Conservation (phyloP, 2,797 vertebrate species). For the Hydrocynus forskahlii region DNA sequence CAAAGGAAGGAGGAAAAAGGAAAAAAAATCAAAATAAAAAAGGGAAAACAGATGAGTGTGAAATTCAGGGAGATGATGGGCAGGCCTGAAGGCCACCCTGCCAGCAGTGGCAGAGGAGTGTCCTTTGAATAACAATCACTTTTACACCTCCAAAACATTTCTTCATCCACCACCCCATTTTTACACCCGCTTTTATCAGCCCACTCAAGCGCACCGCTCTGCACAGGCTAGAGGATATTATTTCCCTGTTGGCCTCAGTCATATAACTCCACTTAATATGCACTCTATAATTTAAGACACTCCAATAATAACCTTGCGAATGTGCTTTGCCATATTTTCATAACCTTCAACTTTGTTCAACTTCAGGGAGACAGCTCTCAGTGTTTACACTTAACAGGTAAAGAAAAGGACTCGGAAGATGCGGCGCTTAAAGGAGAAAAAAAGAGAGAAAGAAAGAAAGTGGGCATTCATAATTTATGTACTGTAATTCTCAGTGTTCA, state of each 20-base stretch:
- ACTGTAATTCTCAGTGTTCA: conserved; percentile 75
- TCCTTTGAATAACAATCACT: conserved; percentile 86
- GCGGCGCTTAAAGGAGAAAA: neutral
- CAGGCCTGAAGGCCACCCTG: conserved; percentile 78
- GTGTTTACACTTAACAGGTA: conserved; percentile 75
- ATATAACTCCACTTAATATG: conserved; percentile 86
- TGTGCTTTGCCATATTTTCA: conserved; percentile 72
- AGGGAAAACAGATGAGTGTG: conserved; percentile 69
- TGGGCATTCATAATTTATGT: conserved; percentile 80
- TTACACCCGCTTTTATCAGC: conserved; percentile 83
- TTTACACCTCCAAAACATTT: conserved; percentile 84
- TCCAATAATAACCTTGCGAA: conserved; percentile 79
- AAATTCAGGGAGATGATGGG: conserved; percentile 76
- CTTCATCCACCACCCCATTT: conserved; percentile 81
- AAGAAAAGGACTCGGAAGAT: conserved; percentile 60
- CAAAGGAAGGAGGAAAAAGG: conserved; percentile 52
- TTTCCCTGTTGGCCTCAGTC: conserved; percentile 83
- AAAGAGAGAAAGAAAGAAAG: conserved; percentile 61
- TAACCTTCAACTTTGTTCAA: conserved; percentile 84
- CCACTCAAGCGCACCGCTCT: conserved; percentile 80
- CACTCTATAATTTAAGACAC: conserved; percentile 84
- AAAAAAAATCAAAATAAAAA: conserved; percentile 10
- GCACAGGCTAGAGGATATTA: conserved; percentile 84
- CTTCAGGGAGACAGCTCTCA: conserved; percentile 75
- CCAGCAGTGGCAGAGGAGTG: conserved; percentile 69